Evolutionary conservation across 2,888 invertebrate genomes (phyloP).

Genomic region (Himalopsyche anomala): DNA sequence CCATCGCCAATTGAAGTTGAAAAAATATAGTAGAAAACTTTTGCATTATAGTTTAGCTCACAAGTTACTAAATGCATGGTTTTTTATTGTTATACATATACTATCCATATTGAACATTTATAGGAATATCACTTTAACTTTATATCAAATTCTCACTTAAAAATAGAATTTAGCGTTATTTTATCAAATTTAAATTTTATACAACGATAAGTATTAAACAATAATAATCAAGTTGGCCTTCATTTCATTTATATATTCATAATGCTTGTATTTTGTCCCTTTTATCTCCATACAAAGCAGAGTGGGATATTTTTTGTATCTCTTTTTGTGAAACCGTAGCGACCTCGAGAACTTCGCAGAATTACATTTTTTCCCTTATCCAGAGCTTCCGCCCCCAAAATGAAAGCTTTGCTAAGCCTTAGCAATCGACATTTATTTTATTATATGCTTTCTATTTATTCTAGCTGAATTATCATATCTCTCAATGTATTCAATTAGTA

Average conservation of each 20-base stretch:
- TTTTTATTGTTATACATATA: too few species aligned
- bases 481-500: too few species aligned
- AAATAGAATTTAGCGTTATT: too few species aligned
- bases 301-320: conserved; percentile 14
- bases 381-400: conserved; percentile 26
- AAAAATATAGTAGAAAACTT: too few species aligned
- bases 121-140: too few species aligned
- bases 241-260: not conserved
- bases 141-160: too few species aligned
- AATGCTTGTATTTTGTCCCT: not conserved
- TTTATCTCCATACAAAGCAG: not conserved
- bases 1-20: too few species aligned
- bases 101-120: too few species aligned
- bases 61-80: too few species aligned
- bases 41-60: too few species aligned
- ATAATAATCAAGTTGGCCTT: not conserved
- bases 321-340: conserved; percentile 8
- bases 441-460: not conserved
- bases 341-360: conserved; percentile 12
- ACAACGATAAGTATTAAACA: not conserved
- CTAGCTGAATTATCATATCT: too few species aligned
- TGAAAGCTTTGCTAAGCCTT: conserved; percentile 35
- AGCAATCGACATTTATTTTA: conserved; percentile 27
- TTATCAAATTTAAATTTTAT: too few species aligned
- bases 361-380: conserved; percentile 37